Base-by-base conservation (phyloP, 2,888 invertebrate genomes). In the Abrostola triplasia region DNA sequence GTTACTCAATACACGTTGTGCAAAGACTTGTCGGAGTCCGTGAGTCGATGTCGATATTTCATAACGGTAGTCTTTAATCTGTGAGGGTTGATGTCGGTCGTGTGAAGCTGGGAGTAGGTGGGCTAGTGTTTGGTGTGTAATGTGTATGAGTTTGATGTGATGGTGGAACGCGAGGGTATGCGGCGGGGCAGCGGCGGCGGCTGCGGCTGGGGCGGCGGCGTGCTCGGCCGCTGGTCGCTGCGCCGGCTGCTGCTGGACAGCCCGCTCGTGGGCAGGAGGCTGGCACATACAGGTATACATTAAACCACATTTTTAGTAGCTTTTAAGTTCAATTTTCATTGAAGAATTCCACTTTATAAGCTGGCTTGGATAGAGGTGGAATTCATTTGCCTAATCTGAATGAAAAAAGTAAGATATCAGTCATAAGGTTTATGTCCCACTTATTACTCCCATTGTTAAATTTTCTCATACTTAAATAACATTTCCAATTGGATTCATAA, bases 181-280 rank as follows among this genome's bases (percentile, higher is more conserved):
- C 83, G 93, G 72, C 92, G 93, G 66, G 92, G 93, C 71, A 88
- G 92, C 82, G 88, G 90, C 64, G 87, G 89, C 51, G 91, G 92
- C 73, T 92, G 93, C 73, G 89, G 92, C 83, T 93, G 94, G 90
- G 92, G 94, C 73, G 92, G 93, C 67, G 94, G 94, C 63, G 86
- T 93, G 73, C 87, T 94, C 57, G 92, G 94, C 70, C 92, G 97
- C 80, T 96, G 96, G 95, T 97, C 97, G 24, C 89, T 97, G 47
- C 95, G 97, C 52, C 95, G 96, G 69, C 91, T 97, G 70, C 95
- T 97, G 64, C 96, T 97, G 65, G 96, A 97, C 77, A 96, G 96
- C 86, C 97, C 97, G 5, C 93, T 97, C 24, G 95, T 97, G 61
- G 96, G 96, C 42, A 94, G 96, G 57, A 95, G 97, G 80, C 95